These are phyloP conservation scores for Hestina assimilis DNA, from an alignment of 1,140 invertebrate genomes.

Conservation along the genomic window DNA sequence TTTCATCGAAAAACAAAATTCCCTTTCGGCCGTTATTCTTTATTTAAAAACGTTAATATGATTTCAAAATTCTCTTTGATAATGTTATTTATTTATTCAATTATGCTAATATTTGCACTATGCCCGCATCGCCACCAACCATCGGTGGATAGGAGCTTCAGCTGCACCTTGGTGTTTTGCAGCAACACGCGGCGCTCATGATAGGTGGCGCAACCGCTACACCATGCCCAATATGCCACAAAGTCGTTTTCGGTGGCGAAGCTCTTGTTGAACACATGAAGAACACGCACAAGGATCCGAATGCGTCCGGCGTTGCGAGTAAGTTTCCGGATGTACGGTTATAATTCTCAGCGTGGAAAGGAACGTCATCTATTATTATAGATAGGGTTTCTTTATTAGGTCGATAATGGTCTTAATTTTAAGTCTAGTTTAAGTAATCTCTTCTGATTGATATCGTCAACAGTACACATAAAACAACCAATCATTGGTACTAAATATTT, in stretches of 20 bases:
- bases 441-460: too few relatives aligned
- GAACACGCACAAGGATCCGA: slow-evolving; percentile 95
- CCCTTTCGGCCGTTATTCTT: slow-evolving; percentile 41
- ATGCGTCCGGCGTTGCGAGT: slow-evolving; percentile 92
- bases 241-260: slow-evolving; percentile 94
- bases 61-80: slow-evolving; percentile 65
- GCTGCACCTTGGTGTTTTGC: slow-evolving; percentile 91
- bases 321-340: slow-evolving; percentile 80
- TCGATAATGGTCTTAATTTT: slow-evolving; percentile 32
- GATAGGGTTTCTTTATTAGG: slow-evolving; percentile 50
- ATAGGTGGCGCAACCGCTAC: slow-evolving; percentile 93
- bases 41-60: slow-evolving; percentile 33
- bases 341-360: slow-evolving; percentile 36
- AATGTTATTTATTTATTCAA: slow-evolving; percentile 46
- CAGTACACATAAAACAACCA: too few relatives aligned
- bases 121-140: slow-evolving; percentile 63
- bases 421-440: slow-evolving; percentile 47
- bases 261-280: slow-evolving; percentile 97
- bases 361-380: slow-evolving; percentile 49
- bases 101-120: slow-evolving; percentile 69
- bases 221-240: slow-evolving; percentile 94
- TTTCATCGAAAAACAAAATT: slow-evolving; percentile 36
- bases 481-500: too few relatives aligned
- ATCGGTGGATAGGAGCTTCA: slow-evolving; percentile 86
- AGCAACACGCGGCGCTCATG: slow-evolving; percentile 95